Base-by-base conservation (phyloP, 1,140 invertebrate genomes). In the Ceratosolen solmsi region DNA sequence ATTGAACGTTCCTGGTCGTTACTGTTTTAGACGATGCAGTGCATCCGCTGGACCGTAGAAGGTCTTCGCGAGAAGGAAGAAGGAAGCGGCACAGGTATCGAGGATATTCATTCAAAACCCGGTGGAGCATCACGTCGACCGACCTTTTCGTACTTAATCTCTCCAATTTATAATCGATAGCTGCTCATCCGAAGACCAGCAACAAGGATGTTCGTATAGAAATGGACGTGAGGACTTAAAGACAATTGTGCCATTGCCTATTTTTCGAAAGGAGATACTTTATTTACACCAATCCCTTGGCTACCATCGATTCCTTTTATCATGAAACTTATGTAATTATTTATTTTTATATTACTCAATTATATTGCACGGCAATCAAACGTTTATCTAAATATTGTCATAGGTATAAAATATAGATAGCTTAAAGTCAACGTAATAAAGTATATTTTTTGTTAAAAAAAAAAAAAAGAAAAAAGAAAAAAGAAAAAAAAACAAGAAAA, bases 11-110 rank as follows among this genome's bases (percentile, higher is more conserved):
- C 76, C 80, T 80, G 74, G 83, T 85, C 77, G 51, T 84, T 86
- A 80, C 82, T 86, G 85, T 86, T 86, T 68, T 79, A 85, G 84
- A 84, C 68, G 84, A 84, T 81, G 63, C 75, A 70, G 58, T 60
- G 54, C 72, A 79, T 76, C 83, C 76, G 75, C 49, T 75, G 60
- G 46, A 81, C 46, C 72, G 60, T 81, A 54, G 54, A 46, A 65
- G 72, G 22, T 4, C 33, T 33, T 15, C 1, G 0, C 25, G 25
- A 73, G n/a, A n/a, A 63, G 56, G 30, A 82, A 73, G 54, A 77
- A 78, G 70, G 58, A 78, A 82, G 56, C 60, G 11, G 56, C 60
- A 2, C 30, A 33, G 20, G 41, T 4, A 22, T 36, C n/a, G n/a
- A 68, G n/a, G 20, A 79, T 30, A 65, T 79, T 65, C 54, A 78